Evolutionary conservation across 2,797 vertebrate genomes (phyloP), one percentile per base, ranked within the genome.

Genomic region (Rallus crepitans): DNA sequence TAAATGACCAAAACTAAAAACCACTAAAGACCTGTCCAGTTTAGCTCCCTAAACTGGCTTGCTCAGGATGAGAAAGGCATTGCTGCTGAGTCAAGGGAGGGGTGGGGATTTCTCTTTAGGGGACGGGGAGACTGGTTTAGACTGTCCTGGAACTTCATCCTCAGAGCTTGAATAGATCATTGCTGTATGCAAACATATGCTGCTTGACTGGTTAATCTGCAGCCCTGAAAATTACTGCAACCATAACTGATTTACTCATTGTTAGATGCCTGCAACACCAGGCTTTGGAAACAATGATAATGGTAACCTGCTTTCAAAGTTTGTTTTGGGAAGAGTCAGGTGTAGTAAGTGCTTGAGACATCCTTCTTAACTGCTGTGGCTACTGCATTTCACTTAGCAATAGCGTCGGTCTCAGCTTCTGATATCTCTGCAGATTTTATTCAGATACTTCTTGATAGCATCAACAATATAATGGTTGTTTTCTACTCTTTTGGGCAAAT

Each of bases 201-300:
- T 94, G 91, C 89, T 64, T 88, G 55, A 94, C 94, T 86, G 89
- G 95, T 95, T 95, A 72, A 91, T 93, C 82, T 82, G 65, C 87
- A 95, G 80, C 70, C 82, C 82, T 91, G 91, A 84, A 96, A 94
- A 91, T 93, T 66, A 39, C 77, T 72, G 59, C 69, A 59, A 52
- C 73, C 87, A 1, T 87, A 89, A 91, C 52, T 94, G 83, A 93
- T 95, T 94, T 96, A 83, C 37, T 90, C 48, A 56, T 64, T 96
- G 89, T 94, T 82, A 78, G 72, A 37, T 81, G 57, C 69, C 65
- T 91, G 48, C 87, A 94, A 86, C 50, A 39, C 31, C 42, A 14
- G 66, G 30, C 47, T 92, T 94, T 82, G 88, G 73, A 94, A 82
- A 66, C 57, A 89, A 75, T 35, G 21, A 13, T 80, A 15, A 52